These are phyloP conservation scores for Oncorhynchus keta DNA, from an alignment of 2,113 vertebrate genomes.

Conservation along the genomic window DNA sequence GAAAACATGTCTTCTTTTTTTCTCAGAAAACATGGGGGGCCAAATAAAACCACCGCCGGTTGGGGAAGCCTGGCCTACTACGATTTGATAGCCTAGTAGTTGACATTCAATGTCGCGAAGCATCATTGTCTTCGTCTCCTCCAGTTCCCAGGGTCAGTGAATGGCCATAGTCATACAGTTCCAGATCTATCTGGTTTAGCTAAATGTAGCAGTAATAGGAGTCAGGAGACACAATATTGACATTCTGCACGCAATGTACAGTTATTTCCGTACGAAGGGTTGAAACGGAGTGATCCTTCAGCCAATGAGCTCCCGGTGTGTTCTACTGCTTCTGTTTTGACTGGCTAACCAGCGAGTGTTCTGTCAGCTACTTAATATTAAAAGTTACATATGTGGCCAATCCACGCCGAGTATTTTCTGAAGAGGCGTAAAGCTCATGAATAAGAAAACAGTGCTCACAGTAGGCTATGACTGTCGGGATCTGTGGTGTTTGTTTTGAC, in stretches of 20 bases:
- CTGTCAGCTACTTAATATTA: conserved; percentile 17
- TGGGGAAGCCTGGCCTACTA: too few relatives aligned
- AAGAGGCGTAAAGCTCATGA: conserved; percentile 53
- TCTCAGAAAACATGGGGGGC: too few relatives aligned
- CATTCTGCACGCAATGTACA: conserved; percentile 1
- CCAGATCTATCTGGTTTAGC: too few relatives aligned
- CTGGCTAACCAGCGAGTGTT: not conserved
- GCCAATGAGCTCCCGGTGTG: not conserved
- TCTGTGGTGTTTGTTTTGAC: conserved; percentile 32
- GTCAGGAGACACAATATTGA: not conserved
- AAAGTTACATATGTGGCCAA: conserved; percentile 48
- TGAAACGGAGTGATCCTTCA: not conserved
- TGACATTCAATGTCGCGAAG: too few relatives aligned
- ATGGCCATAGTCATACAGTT: too few relatives aligned
- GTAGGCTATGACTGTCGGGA: conserved; percentile 12
- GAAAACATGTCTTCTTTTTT: too few relatives aligned
- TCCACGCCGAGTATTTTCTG: conserved; percentile 20
- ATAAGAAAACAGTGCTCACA: conserved; percentile 57
- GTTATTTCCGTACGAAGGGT: not conserved
- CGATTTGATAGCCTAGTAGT: too few relatives aligned
- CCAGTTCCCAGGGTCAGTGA: too few relatives aligned
- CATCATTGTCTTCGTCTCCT: too few relatives aligned
- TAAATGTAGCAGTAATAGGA: not conserved
- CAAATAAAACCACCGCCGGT: too few relatives aligned
- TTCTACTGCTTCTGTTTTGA: not conserved